Conservation (phyloP, 1,140 invertebrate species). For the Aricia agestis region DNA sequence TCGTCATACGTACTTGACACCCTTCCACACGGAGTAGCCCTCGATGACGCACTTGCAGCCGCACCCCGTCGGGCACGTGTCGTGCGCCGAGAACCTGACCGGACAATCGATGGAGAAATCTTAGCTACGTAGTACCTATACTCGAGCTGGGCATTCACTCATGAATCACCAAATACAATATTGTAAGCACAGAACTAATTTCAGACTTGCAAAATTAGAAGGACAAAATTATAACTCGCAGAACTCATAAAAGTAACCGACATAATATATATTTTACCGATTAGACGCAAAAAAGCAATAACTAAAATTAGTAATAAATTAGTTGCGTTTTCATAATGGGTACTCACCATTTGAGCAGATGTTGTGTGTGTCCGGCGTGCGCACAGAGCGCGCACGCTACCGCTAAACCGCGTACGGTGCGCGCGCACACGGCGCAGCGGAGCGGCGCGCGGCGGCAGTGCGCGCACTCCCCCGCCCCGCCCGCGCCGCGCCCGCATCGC, state of each 20-base stretch:
- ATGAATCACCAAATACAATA: too few species aligned
- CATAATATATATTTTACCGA: too few species aligned
- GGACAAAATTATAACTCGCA: too few species aligned
- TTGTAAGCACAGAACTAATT: too few species aligned
- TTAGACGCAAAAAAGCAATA: too few species aligned
- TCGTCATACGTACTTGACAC: constrained; percentile 51
- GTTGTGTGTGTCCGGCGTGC: constrained; percentile 92
- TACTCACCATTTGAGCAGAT: constrained; percentile 79
- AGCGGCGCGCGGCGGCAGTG: constrained; percentile 84
- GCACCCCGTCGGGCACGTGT: constrained; percentile 84
- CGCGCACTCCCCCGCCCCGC: constrained; percentile 71
- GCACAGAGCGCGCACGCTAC: constrained; percentile 91
- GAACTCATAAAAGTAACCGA: too few species aligned
- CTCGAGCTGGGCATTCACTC: too few species aligned
- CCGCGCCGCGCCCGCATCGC: constrained; percentile 39
- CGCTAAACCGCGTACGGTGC: constrained; percentile 89
- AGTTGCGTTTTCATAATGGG: too few species aligned
- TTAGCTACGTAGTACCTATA: too few species aligned
- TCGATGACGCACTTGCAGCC: constrained; percentile 91
- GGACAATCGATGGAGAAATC: neutral
- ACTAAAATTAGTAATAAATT: too few species aligned
- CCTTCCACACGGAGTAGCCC: constrained; percentile 62
- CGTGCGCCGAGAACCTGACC: constrained; percentile 66
- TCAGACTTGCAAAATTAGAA: too few species aligned
- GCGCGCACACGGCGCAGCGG: constrained; percentile 89